A percentile compares a stretch with the other conserved stretches of the same genome.
Conservation (phyloP, 2,113 vertebrate species). For the Limnothrissa miodon region DNA sequence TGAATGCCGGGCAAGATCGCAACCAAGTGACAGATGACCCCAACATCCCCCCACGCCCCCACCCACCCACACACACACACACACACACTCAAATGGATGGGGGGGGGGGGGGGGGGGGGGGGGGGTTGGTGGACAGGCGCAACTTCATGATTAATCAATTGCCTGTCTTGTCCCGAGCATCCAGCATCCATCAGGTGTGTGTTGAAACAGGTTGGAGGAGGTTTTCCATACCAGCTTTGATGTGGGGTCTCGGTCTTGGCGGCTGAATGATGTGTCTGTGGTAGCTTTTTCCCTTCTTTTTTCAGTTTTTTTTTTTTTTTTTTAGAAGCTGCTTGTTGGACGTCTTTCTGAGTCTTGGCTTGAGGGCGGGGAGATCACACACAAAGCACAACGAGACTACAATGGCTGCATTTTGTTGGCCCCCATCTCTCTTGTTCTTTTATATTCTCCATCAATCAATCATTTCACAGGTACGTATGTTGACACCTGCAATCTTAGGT, state of each 20-base stretch:
- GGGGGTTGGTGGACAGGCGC: constrained; percentile 35
- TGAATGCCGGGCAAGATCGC: background rate
- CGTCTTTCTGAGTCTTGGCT: constrained; percentile 23
- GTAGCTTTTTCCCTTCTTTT: constrained; percentile 12
- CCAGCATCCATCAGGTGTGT: constrained; percentile 40
- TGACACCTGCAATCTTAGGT: background rate
- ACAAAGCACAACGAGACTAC: constrained; percentile 59
- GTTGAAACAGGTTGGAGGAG: constrained; percentile 42
- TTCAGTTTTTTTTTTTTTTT: background rate
- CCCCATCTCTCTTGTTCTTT: constrained; percentile 53
- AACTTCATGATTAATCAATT: constrained; percentile 40
- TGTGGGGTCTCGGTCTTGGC: constrained; percentile 42
- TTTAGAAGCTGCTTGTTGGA: constrained; percentile 30
- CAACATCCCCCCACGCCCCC: background rate
- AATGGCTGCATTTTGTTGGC: constrained; percentile 60
- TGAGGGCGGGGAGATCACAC: constrained; percentile 50
- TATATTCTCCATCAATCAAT: background rate
- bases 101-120: constrained; percentile 51
- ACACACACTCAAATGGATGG: constrained; percentile 44
- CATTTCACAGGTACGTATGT: background rate
- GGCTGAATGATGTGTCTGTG: constrained; percentile 32
- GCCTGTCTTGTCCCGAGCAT: constrained; percentile 29
- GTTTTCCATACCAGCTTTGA: constrained; percentile 45
- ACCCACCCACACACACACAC: background rate
- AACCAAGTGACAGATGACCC: background rate